A percentile compares a stretch with the other conserved stretches of the same genome.
Evolutionary conservation across 2,113 vertebrate species (phyloP).

Genomic region (Electrona antarctica): DNA sequence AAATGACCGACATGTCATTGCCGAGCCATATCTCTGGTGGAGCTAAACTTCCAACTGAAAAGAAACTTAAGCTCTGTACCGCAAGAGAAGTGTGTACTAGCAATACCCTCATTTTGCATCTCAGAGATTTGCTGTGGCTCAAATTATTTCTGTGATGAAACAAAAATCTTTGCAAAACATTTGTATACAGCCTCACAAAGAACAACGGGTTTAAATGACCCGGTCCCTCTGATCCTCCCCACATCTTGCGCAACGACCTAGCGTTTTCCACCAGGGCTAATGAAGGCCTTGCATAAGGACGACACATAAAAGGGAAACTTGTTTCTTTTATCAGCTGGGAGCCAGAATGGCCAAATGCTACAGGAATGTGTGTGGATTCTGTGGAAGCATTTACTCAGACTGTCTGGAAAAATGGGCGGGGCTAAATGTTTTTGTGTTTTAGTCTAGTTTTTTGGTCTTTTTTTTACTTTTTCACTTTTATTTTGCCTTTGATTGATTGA

Average conservation of each 20-base stretch:
- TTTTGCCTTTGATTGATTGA: too few relatives aligned
- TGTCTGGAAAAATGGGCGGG: slow-evolving; percentile 8
- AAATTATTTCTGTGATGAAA: slow-evolving; percentile 7
- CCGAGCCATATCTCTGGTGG: too few relatives aligned
- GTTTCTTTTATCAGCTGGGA: slow-evolving; percentile 65
- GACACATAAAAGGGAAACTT: slow-evolving; percentile 64
- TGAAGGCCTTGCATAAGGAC: slow-evolving; percentile 64
- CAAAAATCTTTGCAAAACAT: slow-evolving; percentile 1
- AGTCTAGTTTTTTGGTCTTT: not conserved
- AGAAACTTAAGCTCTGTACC: too few relatives aligned
- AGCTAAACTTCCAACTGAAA: too few relatives aligned
- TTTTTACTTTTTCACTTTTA: not conserved
- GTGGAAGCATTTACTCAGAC: slow-evolving; percentile 31
- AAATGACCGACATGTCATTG: too few relatives aligned
- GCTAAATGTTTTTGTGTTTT: not conserved
- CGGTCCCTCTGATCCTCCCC: slow-evolving; percentile 38
- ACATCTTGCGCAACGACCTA: slow-evolving; percentile 44
- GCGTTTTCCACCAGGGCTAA: slow-evolving; percentile 55
- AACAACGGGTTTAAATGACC: slow-evolving; percentile 33
- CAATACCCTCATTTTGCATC: too few relatives aligned
- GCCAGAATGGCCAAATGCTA: slow-evolving; percentile 44
- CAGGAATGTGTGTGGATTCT: slow-evolving; percentile 57
- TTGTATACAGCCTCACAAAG: slow-evolving; percentile 4
- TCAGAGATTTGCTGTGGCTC: not conserved
- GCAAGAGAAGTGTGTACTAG: too few relatives aligned